Conservation (phyloP, 2,797 vertebrate genomes). For the Bradypodion ventrale region DNA sequence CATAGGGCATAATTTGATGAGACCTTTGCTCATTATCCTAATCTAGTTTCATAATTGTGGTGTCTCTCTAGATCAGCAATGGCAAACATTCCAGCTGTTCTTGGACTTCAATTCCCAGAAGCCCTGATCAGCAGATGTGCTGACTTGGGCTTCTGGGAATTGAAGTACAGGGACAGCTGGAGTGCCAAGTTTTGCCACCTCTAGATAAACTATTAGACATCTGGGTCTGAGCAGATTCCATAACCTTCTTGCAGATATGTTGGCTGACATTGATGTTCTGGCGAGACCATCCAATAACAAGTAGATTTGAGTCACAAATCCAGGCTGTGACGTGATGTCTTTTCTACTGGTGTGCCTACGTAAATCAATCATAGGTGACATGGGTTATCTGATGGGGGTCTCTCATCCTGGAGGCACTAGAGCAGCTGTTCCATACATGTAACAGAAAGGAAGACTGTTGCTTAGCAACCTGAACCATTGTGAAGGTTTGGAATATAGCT, state of each 20-base stretch:
- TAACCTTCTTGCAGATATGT: neutral
- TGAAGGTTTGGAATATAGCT: neutral
- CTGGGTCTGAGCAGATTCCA: neutral
- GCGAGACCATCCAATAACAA: neutral
- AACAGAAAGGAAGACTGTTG: rapidly evolving
- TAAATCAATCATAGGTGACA: neutral
- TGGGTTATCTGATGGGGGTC: neutral
- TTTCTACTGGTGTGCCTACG: neutral
- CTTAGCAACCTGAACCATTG: neutral
- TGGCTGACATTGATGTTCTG: neutral
- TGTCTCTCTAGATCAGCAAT: neutral
- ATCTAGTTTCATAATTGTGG: neutral
- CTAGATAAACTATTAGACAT: neutral
- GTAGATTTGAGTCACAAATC: neutral
- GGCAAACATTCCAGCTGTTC: too few species aligned
- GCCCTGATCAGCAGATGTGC: too few species aligned
- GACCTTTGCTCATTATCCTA: neutral
- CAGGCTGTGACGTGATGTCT: neutral
- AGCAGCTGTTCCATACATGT: neutral
- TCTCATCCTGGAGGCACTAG: neutral
- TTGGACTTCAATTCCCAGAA: too few species aligned
- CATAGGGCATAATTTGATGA: neutral
- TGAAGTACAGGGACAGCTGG: too few species aligned
- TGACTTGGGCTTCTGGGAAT: too few species aligned
- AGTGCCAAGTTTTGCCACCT: too few species aligned